A percentile compares a stretch with the other conserved stretches of the same genome.
These are phyloP conservation scores for Anhinga anhinga DNA, from an alignment of 2,113 vertebrate genomes.

Conservation along the genomic window DNA sequence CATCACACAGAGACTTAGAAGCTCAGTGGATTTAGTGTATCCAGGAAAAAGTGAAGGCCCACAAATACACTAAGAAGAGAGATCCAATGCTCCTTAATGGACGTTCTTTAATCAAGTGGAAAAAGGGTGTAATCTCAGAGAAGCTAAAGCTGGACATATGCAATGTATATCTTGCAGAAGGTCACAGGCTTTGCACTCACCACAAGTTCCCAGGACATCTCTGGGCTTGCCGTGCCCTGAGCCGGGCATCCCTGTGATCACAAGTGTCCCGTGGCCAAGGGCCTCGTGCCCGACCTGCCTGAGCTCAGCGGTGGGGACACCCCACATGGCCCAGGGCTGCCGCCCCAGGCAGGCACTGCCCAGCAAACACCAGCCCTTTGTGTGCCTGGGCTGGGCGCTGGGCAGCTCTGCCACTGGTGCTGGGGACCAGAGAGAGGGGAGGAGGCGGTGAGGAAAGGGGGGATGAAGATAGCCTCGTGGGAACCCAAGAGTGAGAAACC, in stretches of 20 bases:
- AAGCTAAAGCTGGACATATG: background rate
- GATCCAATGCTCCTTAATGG: background rate
- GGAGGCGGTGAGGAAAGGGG: accelerated
- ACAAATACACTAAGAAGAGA: background rate
- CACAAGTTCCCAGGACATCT: accelerated
- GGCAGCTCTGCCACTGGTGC: background rate
- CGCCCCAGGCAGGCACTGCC: background rate
- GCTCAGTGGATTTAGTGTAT: background rate
- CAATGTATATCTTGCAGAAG: background rate
- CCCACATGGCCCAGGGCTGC: background rate
- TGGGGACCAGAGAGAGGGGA: background rate
- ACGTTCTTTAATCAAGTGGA: background rate
- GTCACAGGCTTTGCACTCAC: background rate
- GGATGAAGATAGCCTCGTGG: accelerated
- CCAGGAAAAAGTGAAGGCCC: background rate
- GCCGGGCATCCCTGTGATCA: background rate
- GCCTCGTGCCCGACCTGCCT: accelerated
- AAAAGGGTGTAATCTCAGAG: background rate
- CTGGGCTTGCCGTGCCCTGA: background rate
- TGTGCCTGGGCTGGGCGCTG: background rate
- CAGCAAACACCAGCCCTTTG: background rate
- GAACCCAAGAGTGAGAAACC: background rate
- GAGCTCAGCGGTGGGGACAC: background rate
- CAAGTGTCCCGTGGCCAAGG: background rate
- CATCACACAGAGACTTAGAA: background rate